Base-by-base conservation (phyloP, 2,797 vertebrate species). In the Acanthiza pusilla region DNA sequence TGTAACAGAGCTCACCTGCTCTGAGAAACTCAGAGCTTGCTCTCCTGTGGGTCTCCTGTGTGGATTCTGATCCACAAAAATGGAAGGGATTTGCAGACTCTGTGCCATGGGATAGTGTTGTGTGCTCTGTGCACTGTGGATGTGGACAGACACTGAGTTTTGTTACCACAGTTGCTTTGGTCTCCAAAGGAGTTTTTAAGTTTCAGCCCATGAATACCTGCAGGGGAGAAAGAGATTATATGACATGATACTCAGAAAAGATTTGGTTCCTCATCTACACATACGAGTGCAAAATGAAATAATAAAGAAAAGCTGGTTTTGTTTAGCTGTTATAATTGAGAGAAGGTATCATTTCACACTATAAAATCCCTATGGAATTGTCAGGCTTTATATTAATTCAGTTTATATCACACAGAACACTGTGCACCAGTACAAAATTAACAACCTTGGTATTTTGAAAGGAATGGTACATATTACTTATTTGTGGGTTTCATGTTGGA, bases 121-220 rank as follows among this genome's bases (percentile, higher is more conserved):
- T 58, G 65, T 36, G 23, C 43, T 72, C 25, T 81, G 40, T 72
- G 38, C 16, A 7, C 47, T 58, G 25, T 62, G 25, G 11, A 21
- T 0, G 0, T n/a, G 32, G 45, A 66, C 40, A 63, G 29, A 53
- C 3, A 1, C 0, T 1, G 25, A 48, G n/a, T 58, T 86, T 32
- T 78, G 11, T 74, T 55, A 23, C 36, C 2, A 4, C 22, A 32
- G 9, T 63, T 72, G 16, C 40, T 79, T 7, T 43, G 27, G 8
- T 66, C n/a, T 77, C 78, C 60, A 66, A 68, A 63, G 6, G 1
- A 17, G n/a, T 42, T 90, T 81, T 67, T 74, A 54, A 15, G 16
- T 82, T 77, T 71, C 62, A 47, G 36, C 6, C 86, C 22, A 27
- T 5, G 3, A 63, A 2, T 63, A 45, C n/a, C 16, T 53, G 17